Conservation (phyloP, 1,140 invertebrate genomes). For the Limonius californicus region DNA sequence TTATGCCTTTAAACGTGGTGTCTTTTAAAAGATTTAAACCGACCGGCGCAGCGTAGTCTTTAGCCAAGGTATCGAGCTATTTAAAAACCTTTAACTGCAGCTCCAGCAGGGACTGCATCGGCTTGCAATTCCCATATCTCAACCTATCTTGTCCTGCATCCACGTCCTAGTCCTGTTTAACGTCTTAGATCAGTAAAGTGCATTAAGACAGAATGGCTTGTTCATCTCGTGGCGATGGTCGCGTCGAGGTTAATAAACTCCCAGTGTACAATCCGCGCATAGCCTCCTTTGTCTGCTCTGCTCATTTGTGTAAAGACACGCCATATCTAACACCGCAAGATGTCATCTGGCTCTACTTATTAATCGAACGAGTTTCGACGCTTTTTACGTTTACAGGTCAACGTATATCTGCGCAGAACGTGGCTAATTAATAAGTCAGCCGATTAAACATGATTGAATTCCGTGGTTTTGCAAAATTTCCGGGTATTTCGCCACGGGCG, state of each 20-base stretch:
- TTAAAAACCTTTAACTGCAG: too few relatives aligned
- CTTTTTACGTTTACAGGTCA: background rate
- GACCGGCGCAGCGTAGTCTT: too few relatives aligned
- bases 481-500: too few relatives aligned
- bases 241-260: background rate
- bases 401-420: background rate
- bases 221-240: background rate
- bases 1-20: too few relatives aligned
- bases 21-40: too few relatives aligned
- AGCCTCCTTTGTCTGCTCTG: background rate
- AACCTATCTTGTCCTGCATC: too few relatives aligned
- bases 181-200: background rate
- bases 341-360: background rate
- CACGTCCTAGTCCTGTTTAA: background rate
- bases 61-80: too few relatives aligned
- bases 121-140: too few relatives aligned
- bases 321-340: background rate
- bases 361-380: background rate
- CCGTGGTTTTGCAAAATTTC: too few relatives aligned
- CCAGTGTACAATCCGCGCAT: background rate
- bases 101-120: too few relatives aligned
- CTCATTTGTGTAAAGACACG: background rate
- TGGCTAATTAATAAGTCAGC: too few relatives aligned
- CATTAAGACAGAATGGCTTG: background rate
- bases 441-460: too few relatives aligned